Percentiles rank a stretch among this genome's conserved stretches.
These are phyloP conservation scores for Melanocharis versteri DNA, from an alignment of 2,113 vertebrate species.

Conservation along the genomic window DNA sequence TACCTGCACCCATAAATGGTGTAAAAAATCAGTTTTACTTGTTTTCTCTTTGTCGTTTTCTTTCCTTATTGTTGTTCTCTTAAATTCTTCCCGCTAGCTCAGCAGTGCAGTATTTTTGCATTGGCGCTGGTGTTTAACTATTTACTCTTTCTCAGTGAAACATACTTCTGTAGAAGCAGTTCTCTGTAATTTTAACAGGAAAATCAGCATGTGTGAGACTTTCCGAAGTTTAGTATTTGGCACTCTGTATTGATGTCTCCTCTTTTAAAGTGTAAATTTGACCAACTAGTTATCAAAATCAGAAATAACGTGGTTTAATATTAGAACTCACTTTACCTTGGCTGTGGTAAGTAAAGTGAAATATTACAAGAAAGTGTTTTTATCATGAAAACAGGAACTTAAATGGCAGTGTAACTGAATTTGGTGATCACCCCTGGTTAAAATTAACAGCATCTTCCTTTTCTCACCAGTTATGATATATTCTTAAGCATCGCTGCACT, in stretches of 20 bases:
- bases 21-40: not conserved
- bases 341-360: not conserved
- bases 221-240: not conserved
- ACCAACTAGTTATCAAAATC: not conserved
- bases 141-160: not conserved
- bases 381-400: not conserved
- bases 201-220: not conserved
- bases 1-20: not conserved
- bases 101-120: not conserved
- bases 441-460: not conserved
- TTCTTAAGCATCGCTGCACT: not conserved
- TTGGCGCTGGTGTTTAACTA: not conserved
- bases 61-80: not conserved
- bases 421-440: not conserved
- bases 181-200: not conserved
- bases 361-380: not conserved
- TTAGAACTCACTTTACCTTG: not conserved
- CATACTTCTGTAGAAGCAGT: not conserved
- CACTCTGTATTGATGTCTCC: not conserved
- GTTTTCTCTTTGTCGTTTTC: not conserved
- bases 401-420: not conserved
- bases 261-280: not conserved
- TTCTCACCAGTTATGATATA: not conserved
- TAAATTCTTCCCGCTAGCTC: not conserved
- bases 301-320: not conserved